Percentiles rank a stretch among this genome's conserved stretches.
phyloP scores from a whole-genome alignment of 2,797 vertebrate genomes.

The Eutrigla gurnardus region DNA sequence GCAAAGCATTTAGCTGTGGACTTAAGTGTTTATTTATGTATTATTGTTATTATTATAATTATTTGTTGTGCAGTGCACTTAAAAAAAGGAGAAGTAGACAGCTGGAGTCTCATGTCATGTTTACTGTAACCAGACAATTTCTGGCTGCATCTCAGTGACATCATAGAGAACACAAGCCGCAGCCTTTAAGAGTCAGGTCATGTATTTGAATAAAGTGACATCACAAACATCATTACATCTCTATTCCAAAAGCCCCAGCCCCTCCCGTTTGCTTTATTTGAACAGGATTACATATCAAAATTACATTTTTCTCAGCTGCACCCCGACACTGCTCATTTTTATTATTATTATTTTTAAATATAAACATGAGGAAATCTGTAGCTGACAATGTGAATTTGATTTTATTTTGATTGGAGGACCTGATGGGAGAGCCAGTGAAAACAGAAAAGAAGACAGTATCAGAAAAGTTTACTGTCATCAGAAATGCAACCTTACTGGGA shows the following conservation, averaged over 20 bases:
- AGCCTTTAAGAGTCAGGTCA: slow-evolving; percentile 50
- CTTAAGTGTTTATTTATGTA: not conserved
- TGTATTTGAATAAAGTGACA: slow-evolving; percentile 63
- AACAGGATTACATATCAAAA: slow-evolving; percentile 66
- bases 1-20: not conserved
- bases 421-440: slow-evolving; percentile 6
- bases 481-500: not conserved
- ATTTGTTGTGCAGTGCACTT: not conserved
- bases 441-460: not conserved
- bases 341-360: slow-evolving; percentile 36
- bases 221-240: slow-evolving; percentile 63
- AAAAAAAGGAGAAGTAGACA: slow-evolving; percentile 41
- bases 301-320: slow-evolving; percentile 11
- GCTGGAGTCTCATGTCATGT: slow-evolving; percentile 47
- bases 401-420: not conserved
- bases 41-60: not conserved
- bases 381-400: slow-evolving; percentile 59
- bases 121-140: slow-evolving; percentile 54
- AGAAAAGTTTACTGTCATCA: slow-evolving; percentile 3
- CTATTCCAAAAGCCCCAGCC: slow-evolving; percentile 7
- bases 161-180: slow-evolving; percentile 58
- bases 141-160: slow-evolving; percentile 51
- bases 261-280: slow-evolving; percentile 21
- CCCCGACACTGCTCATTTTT: slow-evolving; percentile 3
- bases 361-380: slow-evolving; percentile 36